Conservation (phyloP, 2,113 vertebrate genomes). For the Paradisaea rubra region DNA sequence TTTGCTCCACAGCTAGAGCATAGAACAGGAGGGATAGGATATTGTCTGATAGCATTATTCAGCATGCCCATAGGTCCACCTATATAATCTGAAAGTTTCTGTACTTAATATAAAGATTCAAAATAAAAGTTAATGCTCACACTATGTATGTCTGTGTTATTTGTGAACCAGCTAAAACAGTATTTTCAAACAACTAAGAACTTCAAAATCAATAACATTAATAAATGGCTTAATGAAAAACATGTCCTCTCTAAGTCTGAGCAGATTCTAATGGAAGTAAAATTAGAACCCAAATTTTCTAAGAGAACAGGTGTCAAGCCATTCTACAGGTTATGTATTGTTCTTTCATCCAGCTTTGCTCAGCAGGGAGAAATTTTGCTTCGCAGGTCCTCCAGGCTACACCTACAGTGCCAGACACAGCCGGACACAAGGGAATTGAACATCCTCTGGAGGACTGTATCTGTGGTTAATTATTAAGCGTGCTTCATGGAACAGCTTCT, state of each 20-base stretch:
- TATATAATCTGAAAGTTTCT: background rate
- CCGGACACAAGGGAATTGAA: accelerated
- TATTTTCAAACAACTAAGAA: background rate
- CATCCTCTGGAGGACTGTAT: accelerated
- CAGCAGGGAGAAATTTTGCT: background rate
- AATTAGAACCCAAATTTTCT: background rate
- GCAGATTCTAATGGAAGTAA: background rate
- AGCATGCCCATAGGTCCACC: background rate
- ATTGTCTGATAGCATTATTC: background rate
- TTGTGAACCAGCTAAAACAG: background rate
- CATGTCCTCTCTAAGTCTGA: background rate
- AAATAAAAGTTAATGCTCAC: background rate
- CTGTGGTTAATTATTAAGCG: background rate
- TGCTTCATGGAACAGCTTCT: background rate
- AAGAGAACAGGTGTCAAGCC: background rate
- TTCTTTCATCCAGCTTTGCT: background rate
- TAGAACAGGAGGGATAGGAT: background rate
- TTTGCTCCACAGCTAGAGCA: background rate
- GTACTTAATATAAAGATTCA: background rate
- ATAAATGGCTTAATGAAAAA: background rate
- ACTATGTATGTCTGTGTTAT: background rate
- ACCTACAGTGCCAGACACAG: background rate
- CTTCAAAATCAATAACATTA: background rate
- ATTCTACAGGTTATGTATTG: background rate
- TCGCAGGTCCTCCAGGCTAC: background rate